Evolutionary conservation across 2,797 vertebrate genomes (phyloP).

Genomic region (Schizothorax lantsangensis): DNA sequence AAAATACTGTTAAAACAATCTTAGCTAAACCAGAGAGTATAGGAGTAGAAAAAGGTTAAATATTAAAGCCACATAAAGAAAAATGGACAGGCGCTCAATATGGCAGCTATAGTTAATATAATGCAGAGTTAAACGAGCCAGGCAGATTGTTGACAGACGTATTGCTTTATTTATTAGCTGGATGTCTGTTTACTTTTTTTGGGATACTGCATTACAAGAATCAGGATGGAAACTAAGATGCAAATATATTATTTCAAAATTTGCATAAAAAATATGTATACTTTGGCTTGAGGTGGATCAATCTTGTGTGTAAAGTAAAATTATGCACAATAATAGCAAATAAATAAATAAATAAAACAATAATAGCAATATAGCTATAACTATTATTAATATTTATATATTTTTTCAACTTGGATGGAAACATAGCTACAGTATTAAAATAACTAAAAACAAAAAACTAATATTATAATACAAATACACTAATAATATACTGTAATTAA

Average conservation of each 20-base stretch:
- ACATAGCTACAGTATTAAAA: neutral
- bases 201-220: neutral
- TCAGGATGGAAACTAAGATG: neutral
- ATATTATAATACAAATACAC: neutral
- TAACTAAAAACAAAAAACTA: neutral
- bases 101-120: neutral
- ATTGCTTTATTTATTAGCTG: neutral
- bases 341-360: neutral
- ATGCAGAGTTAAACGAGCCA: neutral
- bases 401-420: neutral
- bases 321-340: neutral
- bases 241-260: neutral
- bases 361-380: neutral
- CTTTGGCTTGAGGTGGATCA: neutral
- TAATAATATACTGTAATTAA: neutral
- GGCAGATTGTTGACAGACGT: neutral
- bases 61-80: neutral
- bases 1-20: neutral
- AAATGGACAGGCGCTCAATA: neutral
- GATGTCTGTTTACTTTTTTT: neutral
- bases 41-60: neutral
- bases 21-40: neutral
- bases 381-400: neutral
- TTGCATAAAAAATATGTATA: neutral
- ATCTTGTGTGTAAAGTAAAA: neutral